Base-by-base conservation (phyloP, 2,113 vertebrate species). In the Morone saxatilis region DNA sequence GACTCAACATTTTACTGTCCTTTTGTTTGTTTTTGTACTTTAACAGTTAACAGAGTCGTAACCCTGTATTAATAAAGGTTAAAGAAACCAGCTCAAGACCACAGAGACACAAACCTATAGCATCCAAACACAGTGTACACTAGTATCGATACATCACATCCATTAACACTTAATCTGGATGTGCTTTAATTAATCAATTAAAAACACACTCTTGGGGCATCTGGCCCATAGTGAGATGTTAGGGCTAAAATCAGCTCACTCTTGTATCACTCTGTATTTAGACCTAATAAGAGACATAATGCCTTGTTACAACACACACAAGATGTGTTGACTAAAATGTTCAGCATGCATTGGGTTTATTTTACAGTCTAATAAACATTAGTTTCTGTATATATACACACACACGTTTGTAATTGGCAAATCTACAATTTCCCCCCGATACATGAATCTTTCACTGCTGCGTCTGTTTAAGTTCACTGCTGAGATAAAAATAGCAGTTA, bases 401-500 rank as follows among this genome's bases (percentile, higher is more conserved):
- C 31, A 31, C 31, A 31, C 31, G 16, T 43, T 22, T 76, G 16
- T 36, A 62, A n/a, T 19, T 76, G 7, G 61, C 48, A 71, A 45
- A 50, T 36, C n/a, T 69, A 20, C 2, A 53, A 6, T 62, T 31
- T 51, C 45, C 4, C 9, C 19, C 43, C 5, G 3, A 22, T 38
- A 72, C 17, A 53, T 36, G 43, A 59, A 60, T 60, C 51, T 60
- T 2, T 62, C 22, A 60, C 36, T 71, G 78, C 53, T 60, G 72
- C 36, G 4, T 61, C 67, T 40, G 68, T 61, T 86, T 81, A 14
- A 68, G 66, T 79, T 72, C 48, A 83, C 65, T 0, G 11, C 14
- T 1, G 4, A 20, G 83, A 61, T 92, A 87, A 80, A 91, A 91
- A 92, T 92, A 91, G 90, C 81, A 48, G 17, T 40, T 19, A 41